Evolutionary conservation across 2,888 invertebrate genomes (phyloP).

Genomic region (Pantelozetes paolii): DNA sequence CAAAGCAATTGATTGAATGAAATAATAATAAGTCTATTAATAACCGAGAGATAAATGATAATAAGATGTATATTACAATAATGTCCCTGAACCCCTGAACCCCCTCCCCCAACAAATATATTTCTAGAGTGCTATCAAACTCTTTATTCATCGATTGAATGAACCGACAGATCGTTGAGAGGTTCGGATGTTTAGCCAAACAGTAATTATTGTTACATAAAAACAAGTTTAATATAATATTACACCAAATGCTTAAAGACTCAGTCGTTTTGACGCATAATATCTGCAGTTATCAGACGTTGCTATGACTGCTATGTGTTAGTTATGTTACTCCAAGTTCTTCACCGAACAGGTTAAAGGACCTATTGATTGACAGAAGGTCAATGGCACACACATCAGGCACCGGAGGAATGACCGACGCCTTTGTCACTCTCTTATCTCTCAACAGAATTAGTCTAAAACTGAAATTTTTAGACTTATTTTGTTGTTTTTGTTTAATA

Average conservation of each 20-base stretch:
- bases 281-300: constrained; percentile 19
- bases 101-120: neutral
- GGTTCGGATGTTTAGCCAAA: neutral
- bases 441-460: neutral
- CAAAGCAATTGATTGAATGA: too few species aligned
- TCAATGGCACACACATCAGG: constrained; percentile 28
- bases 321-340: constrained; percentile 16
- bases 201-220: constrained; percentile 30
- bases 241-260: neutral
- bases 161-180: neutral
- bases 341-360: constrained; percentile 31
- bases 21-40: too few species aligned
- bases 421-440: constrained; percentile 28
- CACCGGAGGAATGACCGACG: constrained; percentile 20
- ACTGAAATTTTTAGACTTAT: neutral
- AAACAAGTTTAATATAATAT: constrained; percentile 33
- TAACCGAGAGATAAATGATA: too few species aligned
- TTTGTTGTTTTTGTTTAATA: too few species aligned
- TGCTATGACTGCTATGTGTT: constrained; percentile 28
- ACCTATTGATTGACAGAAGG: constrained; percentile 32
- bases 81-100: neutral
- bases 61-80: too few species aligned
- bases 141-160: neutral
- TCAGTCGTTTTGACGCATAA: constrained; percentile 25
- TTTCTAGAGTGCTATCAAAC: constrained; percentile 12